phyloP scores from a whole-genome alignment of 2,888 invertebrate genomes.

The Aproaerema taeniolella region DNA sequence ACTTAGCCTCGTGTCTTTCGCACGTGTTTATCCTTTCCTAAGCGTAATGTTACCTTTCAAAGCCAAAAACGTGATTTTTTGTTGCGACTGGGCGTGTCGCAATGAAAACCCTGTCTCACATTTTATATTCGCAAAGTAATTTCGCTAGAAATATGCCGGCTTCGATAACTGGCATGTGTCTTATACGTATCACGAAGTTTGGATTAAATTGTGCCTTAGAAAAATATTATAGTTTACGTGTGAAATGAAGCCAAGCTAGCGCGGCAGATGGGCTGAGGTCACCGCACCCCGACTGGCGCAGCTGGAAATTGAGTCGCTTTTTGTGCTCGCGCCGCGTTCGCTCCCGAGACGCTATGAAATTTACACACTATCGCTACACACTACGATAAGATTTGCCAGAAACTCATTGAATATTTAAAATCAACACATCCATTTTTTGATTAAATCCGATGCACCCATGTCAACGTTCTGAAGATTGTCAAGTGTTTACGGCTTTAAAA shows the following conservation, averaged over 20 bases:
- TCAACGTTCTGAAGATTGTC: conserved; percentile 7
- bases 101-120: no score
- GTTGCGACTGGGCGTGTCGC: no score
- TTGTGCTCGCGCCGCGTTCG: conserved; percentile 36
- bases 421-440: background rate
- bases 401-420: conserved; percentile 7
- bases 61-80: no score
- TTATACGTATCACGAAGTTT: no score
- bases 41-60: no score
- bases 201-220: conserved; percentile 22
- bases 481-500: conserved; percentile 18
- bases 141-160: no score
- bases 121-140: no score
- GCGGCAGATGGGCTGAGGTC: conserved; percentile 64
- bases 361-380: conserved; percentile 26
- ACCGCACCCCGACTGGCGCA: conserved; percentile 55
- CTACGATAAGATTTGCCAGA: conserved; percentile 27
- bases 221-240: conserved; percentile 46
- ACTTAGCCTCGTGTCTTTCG: no score
- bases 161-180: no score
- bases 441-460: background rate
- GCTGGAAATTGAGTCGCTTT: conserved; percentile 57
- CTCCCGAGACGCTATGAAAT: conserved; percentile 33
- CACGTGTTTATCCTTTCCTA: no score
- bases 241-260: conserved; percentile 43